Evolutionary conservation across 1,140 invertebrate species (phyloP), one percentile per base, ranked within the genome.

Genomic region (Orussus abietinus): DNA sequence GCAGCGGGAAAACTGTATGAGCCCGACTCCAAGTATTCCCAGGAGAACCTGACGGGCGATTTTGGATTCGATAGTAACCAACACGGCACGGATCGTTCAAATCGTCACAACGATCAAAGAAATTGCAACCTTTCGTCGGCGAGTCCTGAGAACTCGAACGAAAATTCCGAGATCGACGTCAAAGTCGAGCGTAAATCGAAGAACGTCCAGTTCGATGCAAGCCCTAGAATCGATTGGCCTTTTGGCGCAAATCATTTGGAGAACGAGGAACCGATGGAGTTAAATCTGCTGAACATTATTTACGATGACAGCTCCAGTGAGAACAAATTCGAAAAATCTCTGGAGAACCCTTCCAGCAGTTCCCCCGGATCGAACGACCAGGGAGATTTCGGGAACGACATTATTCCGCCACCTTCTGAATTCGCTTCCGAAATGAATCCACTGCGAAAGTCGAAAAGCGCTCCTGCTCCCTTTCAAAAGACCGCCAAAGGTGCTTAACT

Each of bases 381-480:
- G 25, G 54, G 38, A 39, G 50, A 56, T 33, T 36, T 32, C 15
- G 53, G 55, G 31, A 51, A 33, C 34, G 51, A 56, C 41, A 53
- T 59, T 33, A 56, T 55, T 28, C 53, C 60, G 31, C 51, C 51
- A 13, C 55, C 53, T 21, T 45, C 43, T n/a, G 51, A 57, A 36
- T 57, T 58, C 38, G 49, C 57, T 2, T 53, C 48, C 12, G 62
- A 62, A 45, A 60, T 62, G 53, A 59, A 59, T 44, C 63, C 68
- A 17, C 50, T 74, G 10, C 59, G 69, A 41, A 74, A 72, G 49
- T 74, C 68, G 2, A 71, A 72, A 55, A 74, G 71, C 51, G 67
- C 66, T 17, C 67, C 66, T 19, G 57, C 57, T 51, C 59, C 57
- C 33, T 66, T 63, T 52, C 58, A 60, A 58, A 66, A 58, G 46